Percentiles rank a stretch among this genome's conserved stretches.
phyloP scores from a whole-genome alignment of 1,140 invertebrate genomes.

The Macrocentrus cingulum region DNA sequence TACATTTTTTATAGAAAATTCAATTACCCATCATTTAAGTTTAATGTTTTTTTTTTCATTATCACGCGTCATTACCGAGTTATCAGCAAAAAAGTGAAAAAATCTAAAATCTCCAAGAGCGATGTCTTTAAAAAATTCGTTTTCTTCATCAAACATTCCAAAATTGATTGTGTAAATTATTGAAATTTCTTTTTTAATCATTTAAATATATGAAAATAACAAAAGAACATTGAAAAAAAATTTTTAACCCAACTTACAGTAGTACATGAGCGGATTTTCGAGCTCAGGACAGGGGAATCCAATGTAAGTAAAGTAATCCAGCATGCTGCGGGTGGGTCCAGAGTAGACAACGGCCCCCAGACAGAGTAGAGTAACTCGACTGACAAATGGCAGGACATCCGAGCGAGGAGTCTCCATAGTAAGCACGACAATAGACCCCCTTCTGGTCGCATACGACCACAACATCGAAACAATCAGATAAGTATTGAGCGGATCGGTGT shows the following conservation, averaged over 20 bases:
- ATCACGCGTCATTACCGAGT: no score
- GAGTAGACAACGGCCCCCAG: constrained; percentile 89
- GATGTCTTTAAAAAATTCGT: no score
- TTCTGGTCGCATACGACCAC: constrained; percentile 88
- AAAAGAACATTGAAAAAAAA: neutral
- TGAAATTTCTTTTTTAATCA: neutral
- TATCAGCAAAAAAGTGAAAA: no score
- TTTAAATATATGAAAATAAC: neutral
- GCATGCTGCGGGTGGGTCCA: constrained; percentile 82
- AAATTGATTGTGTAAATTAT: neutral
- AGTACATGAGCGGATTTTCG: constrained; percentile 93
- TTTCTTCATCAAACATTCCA: no score
- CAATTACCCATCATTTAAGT: no score
- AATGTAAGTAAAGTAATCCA: constrained; percentile 89
- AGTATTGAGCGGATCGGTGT: constrained; percentile 86
- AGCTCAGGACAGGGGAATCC: constrained; percentile 91
- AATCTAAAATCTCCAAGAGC: no score
- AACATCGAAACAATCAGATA: constrained; percentile 91
- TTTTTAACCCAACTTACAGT: constrained; percentile 66
- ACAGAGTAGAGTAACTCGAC: constrained; percentile 77
- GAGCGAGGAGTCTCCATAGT: constrained; percentile 92
- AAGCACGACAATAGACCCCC: constrained; percentile 82
- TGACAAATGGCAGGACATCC: constrained; percentile 90
- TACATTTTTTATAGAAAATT: no score
- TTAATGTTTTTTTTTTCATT: no score